phyloP scores from a whole-genome alignment of 2,113 vertebrate genomes.

The Tupaia tana region DNA sequence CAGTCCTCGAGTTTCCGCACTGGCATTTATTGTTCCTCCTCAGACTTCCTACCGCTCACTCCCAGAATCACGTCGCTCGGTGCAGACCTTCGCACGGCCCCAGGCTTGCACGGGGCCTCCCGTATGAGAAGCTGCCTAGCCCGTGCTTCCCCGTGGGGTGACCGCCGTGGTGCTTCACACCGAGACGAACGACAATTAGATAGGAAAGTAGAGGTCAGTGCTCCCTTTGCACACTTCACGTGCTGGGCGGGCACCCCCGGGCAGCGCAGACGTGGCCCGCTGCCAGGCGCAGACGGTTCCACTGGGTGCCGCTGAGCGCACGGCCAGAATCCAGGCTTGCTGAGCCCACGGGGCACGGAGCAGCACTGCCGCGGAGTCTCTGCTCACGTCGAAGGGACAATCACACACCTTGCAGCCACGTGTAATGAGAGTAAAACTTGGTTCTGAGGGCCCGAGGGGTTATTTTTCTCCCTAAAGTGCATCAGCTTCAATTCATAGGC shows the following conservation, averaged over 20 bases:
- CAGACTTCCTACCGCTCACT: too few relatives aligned
- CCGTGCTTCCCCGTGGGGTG: too few relatives aligned
- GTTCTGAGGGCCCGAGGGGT: background rate
- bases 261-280: background rate
- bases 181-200: background rate
- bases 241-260: accelerated
- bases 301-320: too few relatives aligned
- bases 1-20: too few relatives aligned
- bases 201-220: background rate
- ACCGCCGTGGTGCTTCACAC: background rate
- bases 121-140: background rate
- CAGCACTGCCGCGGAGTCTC: too few relatives aligned
- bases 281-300: background rate
- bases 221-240: background rate
- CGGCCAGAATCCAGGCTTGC: too few relatives aligned
- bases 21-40: background rate
- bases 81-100: too few relatives aligned
- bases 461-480: background rate
- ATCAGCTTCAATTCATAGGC: background rate
- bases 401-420: too few relatives aligned
- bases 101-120: too few relatives aligned
- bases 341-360: too few relatives aligned
- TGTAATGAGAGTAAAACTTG: background rate
- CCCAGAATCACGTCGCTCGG: background rate
- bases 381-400: background rate